phyloP scores from a whole-genome alignment of 2,797 vertebrate genomes.

The Dallia pectoralis region DNA sequence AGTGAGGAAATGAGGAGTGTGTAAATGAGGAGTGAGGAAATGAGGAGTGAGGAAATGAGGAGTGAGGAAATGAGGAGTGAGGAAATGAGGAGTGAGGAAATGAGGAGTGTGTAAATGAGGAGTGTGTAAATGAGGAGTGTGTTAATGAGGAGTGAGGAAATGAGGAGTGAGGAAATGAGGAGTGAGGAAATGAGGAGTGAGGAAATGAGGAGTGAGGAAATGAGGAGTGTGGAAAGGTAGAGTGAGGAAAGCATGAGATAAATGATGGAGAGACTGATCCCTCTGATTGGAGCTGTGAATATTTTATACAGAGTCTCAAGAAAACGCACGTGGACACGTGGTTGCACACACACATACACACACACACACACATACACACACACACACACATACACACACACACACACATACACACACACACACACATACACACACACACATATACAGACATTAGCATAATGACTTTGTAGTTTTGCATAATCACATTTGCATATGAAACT shows the following conservation, averaged over 20 bases:
- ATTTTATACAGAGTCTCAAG: constrained; percentile 99
- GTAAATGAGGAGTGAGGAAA: not conserved
- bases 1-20: too few species aligned
- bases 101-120: constrained; percentile 35
- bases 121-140: constrained; percentile 26
- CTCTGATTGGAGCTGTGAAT: constrained; percentile 93
- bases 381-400: not conserved
- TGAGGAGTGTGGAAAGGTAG: constrained; percentile 38
- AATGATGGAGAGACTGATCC: constrained; percentile 87
- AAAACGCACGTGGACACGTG: constrained; percentile 70
- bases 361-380: too few species aligned
- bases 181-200: constrained; percentile 33
- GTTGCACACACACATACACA: too few species aligned
- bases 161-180: constrained; percentile 35
- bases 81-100: constrained; percentile 41
- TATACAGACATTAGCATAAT: constrained; percentile 95
- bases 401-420: too few species aligned
- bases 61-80: constrained; percentile 38
- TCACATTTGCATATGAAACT: constrained; percentile 99
- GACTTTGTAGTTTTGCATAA: constrained; percentile 99
- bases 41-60: constrained; percentile 38
- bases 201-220: constrained; percentile 33
- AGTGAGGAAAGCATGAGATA: constrained; percentile 49
- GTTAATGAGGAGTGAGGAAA: constrained; percentile 40
- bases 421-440: not conserved